Evolutionary conservation across 1,140 invertebrate genomes (phyloP), one percentile per base, ranked within the genome.

Genomic region (Heliothis subflexa): DNA sequence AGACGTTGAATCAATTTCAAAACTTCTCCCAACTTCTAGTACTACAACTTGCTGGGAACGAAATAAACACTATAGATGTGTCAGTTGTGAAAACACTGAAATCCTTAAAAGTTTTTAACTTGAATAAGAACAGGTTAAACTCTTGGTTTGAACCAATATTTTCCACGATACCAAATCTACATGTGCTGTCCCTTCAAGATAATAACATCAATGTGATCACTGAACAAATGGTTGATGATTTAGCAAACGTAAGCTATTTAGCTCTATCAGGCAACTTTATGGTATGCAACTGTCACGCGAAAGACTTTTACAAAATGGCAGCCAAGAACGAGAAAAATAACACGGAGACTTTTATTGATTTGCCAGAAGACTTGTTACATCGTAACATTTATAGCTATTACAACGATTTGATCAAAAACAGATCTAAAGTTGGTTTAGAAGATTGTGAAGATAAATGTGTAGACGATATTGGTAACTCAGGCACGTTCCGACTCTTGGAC

Each of bases 161-260:
- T 50, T 76, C 70, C 0, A 78, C 87, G 0, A 93, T 95, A 78
- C 82, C 83, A 3, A 84, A 85, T 0, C 70, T 96, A 13, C 84
- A 91, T 40, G 73, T 95, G 2, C 50, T 96, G 0, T 92, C 89
- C 3, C 71, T 96, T 3, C 83, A 81, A 13, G 81, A 93, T 3
- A 96, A 96, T 66, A 95, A 95, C 57, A 93, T 96, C 13, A 95
- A 95, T 50, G 74, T 95, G 18, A 87, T 96, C 4, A 90, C 95
- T 0, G 85, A 86, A 10, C 88, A 93, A 73, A 96, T 96, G 95
- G 78, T 95, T 0, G 75, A 83, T 21, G 95, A 96, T 81, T 87
- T 95, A 78, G 49, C 85, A 61, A 80, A 85, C 16, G 11, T 94
- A 85, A 78, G 82, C 12, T 92, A 91, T 28, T 54, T 96, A 0